Conservation (phyloP, 2,113 vertebrate genomes). For the Sander vitreus region DNA sequence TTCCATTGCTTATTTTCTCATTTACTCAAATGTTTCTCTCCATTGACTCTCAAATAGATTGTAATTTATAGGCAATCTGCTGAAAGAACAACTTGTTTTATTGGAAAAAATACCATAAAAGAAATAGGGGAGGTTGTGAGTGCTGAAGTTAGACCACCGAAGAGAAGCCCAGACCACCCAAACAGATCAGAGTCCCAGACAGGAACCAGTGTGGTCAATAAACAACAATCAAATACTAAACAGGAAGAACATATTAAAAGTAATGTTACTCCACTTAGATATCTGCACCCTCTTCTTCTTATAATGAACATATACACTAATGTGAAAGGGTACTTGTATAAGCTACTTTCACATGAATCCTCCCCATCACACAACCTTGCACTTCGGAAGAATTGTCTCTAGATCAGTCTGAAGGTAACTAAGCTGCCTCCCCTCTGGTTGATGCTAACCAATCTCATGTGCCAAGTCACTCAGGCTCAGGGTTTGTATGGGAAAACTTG, state of each 20-base stretch:
- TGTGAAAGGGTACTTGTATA: not conserved
- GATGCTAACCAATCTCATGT: constrained; percentile 59
- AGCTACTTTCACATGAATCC: not conserved
- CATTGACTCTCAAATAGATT: not conserved
- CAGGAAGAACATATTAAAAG: constrained; percentile 33
- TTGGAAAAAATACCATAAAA: constrained; percentile 22
- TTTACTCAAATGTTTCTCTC: not conserved
- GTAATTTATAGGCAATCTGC: constrained; percentile 1
- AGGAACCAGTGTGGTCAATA: constrained; percentile 44
- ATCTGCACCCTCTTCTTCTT: not conserved
- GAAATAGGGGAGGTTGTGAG: constrained; percentile 34
- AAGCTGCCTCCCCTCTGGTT: constrained; percentile 2
- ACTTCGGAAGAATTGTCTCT: constrained; percentile 34
- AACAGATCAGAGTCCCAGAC: constrained; percentile 61
- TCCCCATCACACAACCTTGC: constrained; percentile 16
- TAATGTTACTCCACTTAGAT: not conserved
- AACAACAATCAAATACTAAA: constrained; percentile 45
- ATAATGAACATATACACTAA: not conserved
- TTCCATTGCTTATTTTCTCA: constrained; percentile 17
- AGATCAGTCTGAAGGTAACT: constrained; percentile 12
- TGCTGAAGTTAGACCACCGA: constrained; percentile 60
- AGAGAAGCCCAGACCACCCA: constrained; percentile 74
- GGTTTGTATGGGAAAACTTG: constrained; percentile 28
- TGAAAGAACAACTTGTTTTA: constrained; percentile 44
- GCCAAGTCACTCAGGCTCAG: constrained; percentile 30